phyloP scores from a whole-genome alignment of 2,797 vertebrate genomes.

The Molothrus ater region DNA sequence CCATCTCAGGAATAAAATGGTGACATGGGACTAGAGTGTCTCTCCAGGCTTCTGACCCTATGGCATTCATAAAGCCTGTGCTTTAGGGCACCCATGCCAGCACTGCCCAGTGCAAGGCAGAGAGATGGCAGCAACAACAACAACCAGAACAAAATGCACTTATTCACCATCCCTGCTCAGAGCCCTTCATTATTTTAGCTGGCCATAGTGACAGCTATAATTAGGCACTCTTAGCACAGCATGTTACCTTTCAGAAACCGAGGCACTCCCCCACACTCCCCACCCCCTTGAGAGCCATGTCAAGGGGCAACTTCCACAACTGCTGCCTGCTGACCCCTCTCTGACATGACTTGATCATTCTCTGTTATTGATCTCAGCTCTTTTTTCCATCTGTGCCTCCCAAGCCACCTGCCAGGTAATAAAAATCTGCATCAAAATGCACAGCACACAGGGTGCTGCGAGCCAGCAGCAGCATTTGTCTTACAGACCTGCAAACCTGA shows the following conservation, averaged over 20 bases:
- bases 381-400: neutral
- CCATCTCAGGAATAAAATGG: neutral
- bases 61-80: neutral
- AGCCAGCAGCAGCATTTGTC: constrained; percentile 29
- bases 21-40: neutral
- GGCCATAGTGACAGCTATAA: neutral
- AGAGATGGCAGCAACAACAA: neutral
- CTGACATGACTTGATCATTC: neutral
- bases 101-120: neutral
- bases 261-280: neutral
- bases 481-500: constrained; percentile 32
- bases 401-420: constrained; percentile 30
- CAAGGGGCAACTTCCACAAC: neutral
- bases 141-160: neutral
- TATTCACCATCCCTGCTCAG: neutral
- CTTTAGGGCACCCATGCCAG: fast-evolving
- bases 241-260: neutral
- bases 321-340: neutral
- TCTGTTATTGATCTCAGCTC: neutral
- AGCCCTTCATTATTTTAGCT: neutral
- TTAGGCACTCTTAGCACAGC: neutral
- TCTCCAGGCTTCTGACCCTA: neutral
- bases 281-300: neutral
- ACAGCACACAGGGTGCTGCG: neutral
- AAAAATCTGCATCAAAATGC: constrained; percentile 59